These are phyloP conservation scores for Tragulus kanchil DNA, from an alignment of 2,113 vertebrate genomes.

Conservation along the genomic window DNA sequence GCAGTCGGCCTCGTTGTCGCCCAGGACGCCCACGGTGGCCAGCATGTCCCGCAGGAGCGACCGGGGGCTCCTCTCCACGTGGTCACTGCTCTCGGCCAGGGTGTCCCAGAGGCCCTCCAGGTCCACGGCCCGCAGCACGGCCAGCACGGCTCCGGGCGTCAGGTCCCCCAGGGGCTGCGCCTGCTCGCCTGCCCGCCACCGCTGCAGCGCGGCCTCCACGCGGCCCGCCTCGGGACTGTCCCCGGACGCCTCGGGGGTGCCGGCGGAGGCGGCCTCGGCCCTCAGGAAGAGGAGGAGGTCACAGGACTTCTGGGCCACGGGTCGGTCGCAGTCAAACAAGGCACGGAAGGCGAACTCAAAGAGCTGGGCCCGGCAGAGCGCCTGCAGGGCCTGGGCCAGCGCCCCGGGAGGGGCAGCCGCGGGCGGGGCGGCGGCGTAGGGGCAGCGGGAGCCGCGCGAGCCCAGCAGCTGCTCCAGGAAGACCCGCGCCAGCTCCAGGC, in stretches of 20 bases:
- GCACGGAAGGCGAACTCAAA: constrained; percentile 88
- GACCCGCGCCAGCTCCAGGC: constrained; percentile 90
- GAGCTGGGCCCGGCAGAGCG: constrained; percentile 86
- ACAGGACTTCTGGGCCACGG: constrained; percentile 93
- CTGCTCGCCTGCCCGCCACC: constrained; percentile 81
- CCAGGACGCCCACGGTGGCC: constrained; percentile 82
- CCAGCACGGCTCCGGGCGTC: constrained; percentile 69
- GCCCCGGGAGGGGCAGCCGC: fast-evolving
- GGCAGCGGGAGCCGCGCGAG: constrained; percentile 30
- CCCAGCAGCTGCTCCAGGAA: constrained; percentile 85
- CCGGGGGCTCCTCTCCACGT: constrained; percentile 91
- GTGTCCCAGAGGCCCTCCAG: constrained; percentile 88
- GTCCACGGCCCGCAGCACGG: constrained; percentile 85
- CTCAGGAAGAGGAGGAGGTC: constrained; percentile 89
- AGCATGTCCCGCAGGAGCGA: constrained; percentile 96
- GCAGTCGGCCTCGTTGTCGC: constrained; percentile 91
- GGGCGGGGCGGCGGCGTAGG: constrained; percentile 70
- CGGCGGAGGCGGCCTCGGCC: constrained; percentile 19
- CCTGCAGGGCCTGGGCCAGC: constrained; percentile 69
- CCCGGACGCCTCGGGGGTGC: neutral
- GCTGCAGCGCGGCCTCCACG: constrained; percentile 82
- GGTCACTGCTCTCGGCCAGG: constrained; percentile 92
- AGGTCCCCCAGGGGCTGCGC: constrained; percentile 36
- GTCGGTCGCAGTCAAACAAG: constrained; percentile 94
- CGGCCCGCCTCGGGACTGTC: constrained; percentile 50